Evolutionary conservation across 2,888 invertebrate genomes (phyloP).

Genomic region (Drosophila melanocephala): DNA sequence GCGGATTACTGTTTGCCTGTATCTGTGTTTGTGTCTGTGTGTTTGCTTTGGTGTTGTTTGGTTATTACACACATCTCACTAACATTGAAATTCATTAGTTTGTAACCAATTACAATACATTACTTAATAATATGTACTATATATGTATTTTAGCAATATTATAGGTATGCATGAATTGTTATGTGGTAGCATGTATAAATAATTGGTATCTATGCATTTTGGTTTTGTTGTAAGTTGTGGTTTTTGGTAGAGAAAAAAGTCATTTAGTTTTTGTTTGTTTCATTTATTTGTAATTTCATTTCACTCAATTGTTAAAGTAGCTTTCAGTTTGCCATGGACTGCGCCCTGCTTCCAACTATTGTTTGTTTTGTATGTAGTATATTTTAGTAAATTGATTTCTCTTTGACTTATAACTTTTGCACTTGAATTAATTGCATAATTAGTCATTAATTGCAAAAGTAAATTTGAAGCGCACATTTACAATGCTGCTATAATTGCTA

Average conservation of each 20-base stretch:
- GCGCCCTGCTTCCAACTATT: constrained; percentile 61
- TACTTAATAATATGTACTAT: constrained; percentile 34
- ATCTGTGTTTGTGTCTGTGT: background rate
- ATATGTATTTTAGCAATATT: constrained; percentile 26
- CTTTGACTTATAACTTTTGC: constrained; percentile 20
- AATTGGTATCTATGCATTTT: constrained; percentile 32
- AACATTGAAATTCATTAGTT: constrained; percentile 23
- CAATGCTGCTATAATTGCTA: constrained; percentile 75
- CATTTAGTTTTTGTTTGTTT: constrained; percentile 54
- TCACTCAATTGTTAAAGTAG: constrained; percentile 59
- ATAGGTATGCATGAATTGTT: constrained; percentile 21
- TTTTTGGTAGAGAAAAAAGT: constrained; percentile 71
- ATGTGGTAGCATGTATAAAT: constrained; percentile 27
- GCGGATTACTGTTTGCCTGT: constrained; percentile 13
- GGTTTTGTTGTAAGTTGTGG: background rate
- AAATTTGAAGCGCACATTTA: constrained; percentile 78
- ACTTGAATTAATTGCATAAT: constrained; percentile 27
- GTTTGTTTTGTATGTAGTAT: constrained; percentile 20
- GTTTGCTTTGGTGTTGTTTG: background rate
- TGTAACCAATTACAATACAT: constrained; percentile 43
- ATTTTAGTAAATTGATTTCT: constrained; percentile 34
- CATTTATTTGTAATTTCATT: constrained; percentile 54
- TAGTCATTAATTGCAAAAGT: constrained; percentile 60
- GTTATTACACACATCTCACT: constrained; percentile 15
- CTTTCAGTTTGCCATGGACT: constrained; percentile 64